Conservation (phyloP, 2,797 vertebrate genomes). For the Thunnus albacares region DNA sequence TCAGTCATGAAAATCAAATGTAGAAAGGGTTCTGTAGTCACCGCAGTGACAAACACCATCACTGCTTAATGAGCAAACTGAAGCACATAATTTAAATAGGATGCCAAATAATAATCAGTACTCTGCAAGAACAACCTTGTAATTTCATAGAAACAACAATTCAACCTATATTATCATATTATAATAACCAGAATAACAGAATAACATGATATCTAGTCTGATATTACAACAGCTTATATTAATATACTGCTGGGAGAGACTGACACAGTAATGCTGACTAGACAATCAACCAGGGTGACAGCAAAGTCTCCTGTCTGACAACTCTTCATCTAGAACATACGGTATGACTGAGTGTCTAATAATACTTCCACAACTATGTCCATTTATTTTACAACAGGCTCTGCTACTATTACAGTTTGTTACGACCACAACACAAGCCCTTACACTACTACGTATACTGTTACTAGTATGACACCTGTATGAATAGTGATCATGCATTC, state of each 20-base stretch:
- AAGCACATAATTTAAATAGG: not conserved
- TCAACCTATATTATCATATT: not conserved
- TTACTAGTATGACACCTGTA: too few relatives aligned
- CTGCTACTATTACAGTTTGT: not conserved
- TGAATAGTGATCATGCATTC: too few relatives aligned
- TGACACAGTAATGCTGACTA: too few relatives aligned
- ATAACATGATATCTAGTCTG: not conserved
- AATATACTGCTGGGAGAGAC: too few relatives aligned
- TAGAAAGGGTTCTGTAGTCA: not conserved
- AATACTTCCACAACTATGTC: too few relatives aligned
- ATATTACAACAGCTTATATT: not conserved
- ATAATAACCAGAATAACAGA: not conserved
- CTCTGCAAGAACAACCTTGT: not conserved
- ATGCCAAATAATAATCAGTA: not conserved
- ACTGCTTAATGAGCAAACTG: not conserved
- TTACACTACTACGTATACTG: not conserved
- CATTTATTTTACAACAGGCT: too few relatives aligned
- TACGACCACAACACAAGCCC: not conserved
- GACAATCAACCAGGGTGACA: not conserved
- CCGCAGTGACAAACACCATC: not conserved
- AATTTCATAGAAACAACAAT: not conserved
- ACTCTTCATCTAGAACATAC: too few relatives aligned
- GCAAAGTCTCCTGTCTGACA: not conserved
- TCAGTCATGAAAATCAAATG: too few relatives aligned
- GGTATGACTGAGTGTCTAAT: too few relatives aligned